Base-by-base conservation (phyloP, 2,888 invertebrate species). In the Octonoba sinensis region DNA sequence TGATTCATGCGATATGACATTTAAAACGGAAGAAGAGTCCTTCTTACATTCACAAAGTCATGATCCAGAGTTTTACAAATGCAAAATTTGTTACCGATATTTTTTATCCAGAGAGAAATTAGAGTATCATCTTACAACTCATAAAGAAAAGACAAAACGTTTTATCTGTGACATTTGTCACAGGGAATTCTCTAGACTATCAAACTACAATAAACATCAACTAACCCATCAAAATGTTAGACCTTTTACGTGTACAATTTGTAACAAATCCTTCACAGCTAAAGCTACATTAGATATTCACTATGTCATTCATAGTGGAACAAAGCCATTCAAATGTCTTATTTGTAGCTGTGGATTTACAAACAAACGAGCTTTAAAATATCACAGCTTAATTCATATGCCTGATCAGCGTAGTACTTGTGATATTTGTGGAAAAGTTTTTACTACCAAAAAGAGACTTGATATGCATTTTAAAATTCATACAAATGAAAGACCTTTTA, bases 361-460 rank as follows among this genome's bases (percentile, higher is more conserved):
- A 12, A 76, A 69, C 13, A 44, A 22, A 6, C 69, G 76, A 15
- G 70, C 60, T 46, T 56, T 76, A 16, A 76, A 76, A 18, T 62
- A 69, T 0, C 76, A 76, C 24, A 69, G 76, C 20, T n/a, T 76
- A 62, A 69, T 69, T 18, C 76, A 76, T 22, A 69, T 76, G 24
- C 76, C 76, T 20, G 76, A 62, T 0, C 76, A 76, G 13, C 69
- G 69, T 0, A 76, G 76, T n/a, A n/a, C 62, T n/a, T 76, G 76
- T 62, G 76, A 76, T n/a, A 67, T 69, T 59, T 76, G 76, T 46
- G 76, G 76, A 3, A 76, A 76, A 56, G 62, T 76, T 4, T 76
- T 76, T 24, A 12, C 69, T 15, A 76, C 76, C 6, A 76, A 76
- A 22, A 36, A 24, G 0, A 76, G 70, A 24, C 56, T 76, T 0